phyloP scores from a whole-genome alignment of 2,113 vertebrate species.

The Sebastes fasciatus region DNA sequence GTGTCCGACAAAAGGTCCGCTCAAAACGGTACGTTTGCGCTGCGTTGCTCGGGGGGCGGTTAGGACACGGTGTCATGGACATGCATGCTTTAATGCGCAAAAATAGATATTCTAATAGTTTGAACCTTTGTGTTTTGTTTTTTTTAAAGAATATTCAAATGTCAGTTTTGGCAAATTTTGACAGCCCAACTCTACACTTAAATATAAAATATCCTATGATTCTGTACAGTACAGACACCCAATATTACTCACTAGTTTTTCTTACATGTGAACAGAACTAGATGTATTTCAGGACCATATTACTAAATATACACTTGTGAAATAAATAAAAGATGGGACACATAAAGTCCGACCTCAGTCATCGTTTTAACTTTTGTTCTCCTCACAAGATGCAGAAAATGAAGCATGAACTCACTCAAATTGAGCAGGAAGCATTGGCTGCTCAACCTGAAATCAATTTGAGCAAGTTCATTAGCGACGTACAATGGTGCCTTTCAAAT shows the following conservation, averaged over 20 bases:
- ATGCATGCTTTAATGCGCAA: no score
- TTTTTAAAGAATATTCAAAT: no score
- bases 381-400: constrained; percentile 12
- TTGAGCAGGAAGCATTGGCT: constrained; percentile 16
- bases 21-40: no score
- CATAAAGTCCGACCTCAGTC: neutral
- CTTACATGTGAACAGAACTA: neutral
- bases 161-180: no score
- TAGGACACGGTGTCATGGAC: no score
- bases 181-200: neutral
- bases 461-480: constrained; percentile 48
- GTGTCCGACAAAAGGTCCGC: no score
- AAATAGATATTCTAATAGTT: no score
- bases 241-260: neutral
- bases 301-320: neutral
- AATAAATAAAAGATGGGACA: neutral
- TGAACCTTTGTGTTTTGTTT: no score
- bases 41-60: no score
- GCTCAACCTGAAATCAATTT: constrained; percentile 55
- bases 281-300: neutral
- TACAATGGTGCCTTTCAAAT: constrained; percentile 56
- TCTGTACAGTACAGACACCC: neutral
- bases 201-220: neutral
- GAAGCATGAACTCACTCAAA: constrained; percentile 18
- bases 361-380: neutral